These are phyloP conservation scores for Microtus californicus DNA, from an alignment of 2,797 vertebrate species.

Conservation along the genomic window DNA sequence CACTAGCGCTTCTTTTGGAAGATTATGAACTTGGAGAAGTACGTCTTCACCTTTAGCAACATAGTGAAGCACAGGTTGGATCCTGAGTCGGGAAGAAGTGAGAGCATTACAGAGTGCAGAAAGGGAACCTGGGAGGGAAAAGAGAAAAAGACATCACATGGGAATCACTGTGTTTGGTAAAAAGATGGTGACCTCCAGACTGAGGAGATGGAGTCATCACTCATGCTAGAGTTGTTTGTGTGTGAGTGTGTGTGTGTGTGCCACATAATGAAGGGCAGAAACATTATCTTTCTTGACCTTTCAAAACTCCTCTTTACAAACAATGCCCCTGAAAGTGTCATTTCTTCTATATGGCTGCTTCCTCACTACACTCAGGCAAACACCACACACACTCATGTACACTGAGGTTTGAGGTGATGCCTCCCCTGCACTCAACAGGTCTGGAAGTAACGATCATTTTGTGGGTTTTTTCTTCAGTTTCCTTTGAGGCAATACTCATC, in stretches of 20 bases:
- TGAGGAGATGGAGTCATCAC: neutral
- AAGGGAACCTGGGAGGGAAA: neutral
- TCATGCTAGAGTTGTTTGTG: neutral
- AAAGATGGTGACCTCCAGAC: neutral
- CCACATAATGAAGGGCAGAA: neutral
- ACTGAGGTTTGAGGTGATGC: neutral
- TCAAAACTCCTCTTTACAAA: neutral
- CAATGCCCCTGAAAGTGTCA: neutral
- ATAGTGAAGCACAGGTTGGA: neutral
- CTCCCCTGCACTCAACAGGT: neutral
- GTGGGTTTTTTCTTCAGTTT: neutral
- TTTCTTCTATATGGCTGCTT: neutral
- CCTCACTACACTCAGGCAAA: neutral
- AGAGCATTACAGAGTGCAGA: neutral
- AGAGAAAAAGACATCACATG: neutral
- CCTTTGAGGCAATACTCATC: neutral
- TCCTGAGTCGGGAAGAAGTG: neutral
- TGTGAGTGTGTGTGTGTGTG: neutral
- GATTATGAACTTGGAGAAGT: neutral
- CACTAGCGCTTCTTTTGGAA: neutral
- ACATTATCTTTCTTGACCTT: neutral
- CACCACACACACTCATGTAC: neutral
- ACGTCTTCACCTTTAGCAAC: neutral
- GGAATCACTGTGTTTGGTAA: neutral
- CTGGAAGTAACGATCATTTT: neutral